phyloP scores from a whole-genome alignment of 2,888 invertebrate species.

The Zonitis immaculata region DNA sequence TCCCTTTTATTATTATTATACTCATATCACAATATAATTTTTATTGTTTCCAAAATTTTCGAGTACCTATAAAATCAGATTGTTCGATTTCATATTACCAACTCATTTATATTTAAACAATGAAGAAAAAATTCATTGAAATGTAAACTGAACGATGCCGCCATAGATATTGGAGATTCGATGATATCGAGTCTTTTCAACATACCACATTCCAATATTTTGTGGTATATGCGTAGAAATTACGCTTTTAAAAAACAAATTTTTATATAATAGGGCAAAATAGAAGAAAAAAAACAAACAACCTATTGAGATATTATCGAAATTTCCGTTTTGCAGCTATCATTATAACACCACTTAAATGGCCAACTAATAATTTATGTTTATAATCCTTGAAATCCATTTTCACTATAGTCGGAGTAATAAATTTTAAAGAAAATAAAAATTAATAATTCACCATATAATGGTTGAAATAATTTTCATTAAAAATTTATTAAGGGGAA shows the following conservation, averaged over 20 bases:
- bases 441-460: background rate
- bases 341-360: conserved; percentile 5
- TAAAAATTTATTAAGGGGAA: no score
- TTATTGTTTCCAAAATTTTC: background rate
- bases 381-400: conserved; percentile 2
- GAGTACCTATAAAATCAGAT: background rate
- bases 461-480: background rate
- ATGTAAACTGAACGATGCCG: no score
- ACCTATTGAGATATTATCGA: background rate
- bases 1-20: no score
- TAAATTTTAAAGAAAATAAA: background rate
- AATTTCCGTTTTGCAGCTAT: conserved; percentile 2
- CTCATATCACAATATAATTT: no score
- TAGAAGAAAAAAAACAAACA: background rate
- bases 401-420: background rate
- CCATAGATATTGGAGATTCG: no score
- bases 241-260: background rate
- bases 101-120: no score
- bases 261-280: background rate
- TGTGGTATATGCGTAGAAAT: no score
- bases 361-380: conserved; percentile 6
- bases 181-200: no score
- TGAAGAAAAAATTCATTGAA: no score
- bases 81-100: no score
- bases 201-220: no score